Evolutionary conservation across 2,113 vertebrate genomes (phyloP), one percentile per base, ranked within the genome.

Genomic region (Microcebus griseorufus): DNA sequence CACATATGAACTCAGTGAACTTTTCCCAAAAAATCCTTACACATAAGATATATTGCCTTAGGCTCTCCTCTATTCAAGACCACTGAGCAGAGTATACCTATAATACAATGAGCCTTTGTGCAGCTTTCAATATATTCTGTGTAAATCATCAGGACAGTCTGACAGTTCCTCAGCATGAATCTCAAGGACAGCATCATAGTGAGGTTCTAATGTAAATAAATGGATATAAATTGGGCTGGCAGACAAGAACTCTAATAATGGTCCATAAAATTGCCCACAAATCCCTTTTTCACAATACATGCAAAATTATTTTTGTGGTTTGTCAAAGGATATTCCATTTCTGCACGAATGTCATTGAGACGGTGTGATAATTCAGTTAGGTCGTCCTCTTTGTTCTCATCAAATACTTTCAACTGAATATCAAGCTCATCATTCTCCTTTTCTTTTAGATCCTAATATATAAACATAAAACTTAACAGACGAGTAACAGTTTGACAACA

Each of bases 311-410:
- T 58, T 86, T 16, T 88, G 37, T 55, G 27, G n/a, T 80, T 95
- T 95, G 48, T 96, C 45, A 96, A 99, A 99, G 99, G 99, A 99
- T 99, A 99, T 99, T 99, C 99, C 99, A 99, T 99, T 98, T 99
- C 99, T 53, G 99, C 98, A 37, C 98, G 99, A 99, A 99, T 99
- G 98, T 99, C 99, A 86, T 99, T 99, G 87, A 99, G 99, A 81
- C 99, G 99, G 96, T 99, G 99, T 80, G 99, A 99, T 96, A 99
- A 99, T 98, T 99, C 99, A 94, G 99, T 99, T 76, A 99, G 98
- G 98, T 99, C 99, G 64, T 99, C 99, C 88, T 99, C 99, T 98
- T 99, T 99, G 98, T 99, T 99, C 98, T 99, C 99, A 98, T 99
- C 99, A 99, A 99, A 99, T 83, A 99, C 99, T 98, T 99, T 99